These are phyloP conservation scores for Synanthedon myopaeformis DNA, from an alignment of 2,888 invertebrate species.

Conservation along the genomic window DNA sequence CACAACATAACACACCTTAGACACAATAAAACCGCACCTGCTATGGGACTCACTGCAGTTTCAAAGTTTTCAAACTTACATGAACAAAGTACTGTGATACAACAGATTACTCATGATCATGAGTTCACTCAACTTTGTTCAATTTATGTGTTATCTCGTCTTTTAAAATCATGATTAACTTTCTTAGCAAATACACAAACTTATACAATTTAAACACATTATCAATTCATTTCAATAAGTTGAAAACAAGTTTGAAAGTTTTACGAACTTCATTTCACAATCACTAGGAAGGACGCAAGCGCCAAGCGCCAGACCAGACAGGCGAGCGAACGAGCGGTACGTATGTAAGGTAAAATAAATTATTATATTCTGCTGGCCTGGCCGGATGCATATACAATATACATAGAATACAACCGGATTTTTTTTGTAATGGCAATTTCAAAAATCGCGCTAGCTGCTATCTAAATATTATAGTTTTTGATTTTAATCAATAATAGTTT, in stretches of 20 bases:
- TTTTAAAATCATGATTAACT: background rate
- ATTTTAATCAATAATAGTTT: no score
- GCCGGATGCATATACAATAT: no score
- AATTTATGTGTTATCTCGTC: background rate
- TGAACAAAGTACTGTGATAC: background rate
- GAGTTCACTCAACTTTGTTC: conserved; percentile 62
- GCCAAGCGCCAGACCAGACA: no score
- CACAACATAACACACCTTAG: conserved; percentile 42
- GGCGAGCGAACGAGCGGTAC: no score
- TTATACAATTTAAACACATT: background rate
- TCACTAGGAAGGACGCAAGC: conserved; percentile 32
- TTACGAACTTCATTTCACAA: conserved; percentile 45
- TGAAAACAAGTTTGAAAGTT: conserved; percentile 39
- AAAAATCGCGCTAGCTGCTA: no score
- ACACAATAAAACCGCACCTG: conserved; percentile 27
- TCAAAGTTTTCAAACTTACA: background rate
- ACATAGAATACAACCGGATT: no score
- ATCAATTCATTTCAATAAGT: conserved; percentile 9
- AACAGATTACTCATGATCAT: conserved; percentile 18
- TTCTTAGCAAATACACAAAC: background rate
- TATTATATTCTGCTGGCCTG: no score
- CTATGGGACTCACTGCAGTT: conserved; percentile 15
- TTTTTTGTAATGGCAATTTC: no score
- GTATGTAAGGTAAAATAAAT: no score
- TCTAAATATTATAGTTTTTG: no score